These are phyloP conservation scores for Pseudoips prasinana DNA, from an alignment of 2,888 invertebrate species.

Conservation along the genomic window DNA sequence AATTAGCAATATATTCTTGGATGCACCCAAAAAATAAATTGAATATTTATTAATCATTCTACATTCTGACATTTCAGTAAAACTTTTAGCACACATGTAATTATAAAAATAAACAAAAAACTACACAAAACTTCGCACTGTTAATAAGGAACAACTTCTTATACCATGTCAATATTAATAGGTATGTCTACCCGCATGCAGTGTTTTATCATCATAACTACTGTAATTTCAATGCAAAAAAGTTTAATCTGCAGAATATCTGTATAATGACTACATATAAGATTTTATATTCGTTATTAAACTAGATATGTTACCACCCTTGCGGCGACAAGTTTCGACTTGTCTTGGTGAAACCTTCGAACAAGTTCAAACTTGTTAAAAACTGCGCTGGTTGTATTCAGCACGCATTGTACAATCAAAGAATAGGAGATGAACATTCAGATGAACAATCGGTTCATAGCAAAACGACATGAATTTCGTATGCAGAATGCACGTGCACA, in stretches of 20 bases:
- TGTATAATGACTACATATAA: too few relatives aligned
- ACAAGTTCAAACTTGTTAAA: constrained; percentile 35
- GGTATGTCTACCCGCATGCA: too few relatives aligned
- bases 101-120: too few relatives aligned
- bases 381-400: constrained; percentile 20
- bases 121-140: too few relatives aligned
- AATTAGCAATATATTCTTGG: too few relatives aligned
- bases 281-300: too few relatives aligned
- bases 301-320: constrained; percentile 10
- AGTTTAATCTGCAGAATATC: constrained; percentile 11
- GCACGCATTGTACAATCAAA: constrained; percentile 41
- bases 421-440: constrained; percentile 14
- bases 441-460: constrained; percentile 34
- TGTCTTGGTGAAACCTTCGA: constrained; percentile 54
- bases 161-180: too few relatives aligned
- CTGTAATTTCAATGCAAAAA: constrained; percentile 29
- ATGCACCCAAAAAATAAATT: too few relatives aligned
- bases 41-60: too few relatives aligned
- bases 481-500: constrained; percentile 51
- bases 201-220: constrained; percentile 17
- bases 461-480: constrained; percentile 34
- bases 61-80: too few relatives aligned
- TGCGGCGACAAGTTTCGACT: constrained; percentile 58
- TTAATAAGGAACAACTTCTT: too few relatives aligned
- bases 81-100: too few relatives aligned